Evolutionary conservation across 2,797 vertebrate species (phyloP).

Genomic region (Onychomys torridus): DNA sequence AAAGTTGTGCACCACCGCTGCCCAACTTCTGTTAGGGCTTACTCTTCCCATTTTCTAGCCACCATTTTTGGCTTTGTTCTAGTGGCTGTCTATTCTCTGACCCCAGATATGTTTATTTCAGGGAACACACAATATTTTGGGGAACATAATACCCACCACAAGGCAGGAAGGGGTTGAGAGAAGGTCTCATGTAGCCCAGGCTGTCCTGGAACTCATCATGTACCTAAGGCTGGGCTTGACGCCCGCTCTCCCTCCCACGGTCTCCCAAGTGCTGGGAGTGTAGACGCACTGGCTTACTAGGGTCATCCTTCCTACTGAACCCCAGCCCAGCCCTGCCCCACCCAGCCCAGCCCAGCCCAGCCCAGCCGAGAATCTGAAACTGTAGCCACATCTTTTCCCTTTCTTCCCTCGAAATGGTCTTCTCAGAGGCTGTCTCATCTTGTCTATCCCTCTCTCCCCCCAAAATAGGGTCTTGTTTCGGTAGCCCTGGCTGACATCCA

Average conservation of each 20-base stretch:
- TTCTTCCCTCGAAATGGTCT: background rate
- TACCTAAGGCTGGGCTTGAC: background rate
- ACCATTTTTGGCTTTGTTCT: too few relatives aligned
- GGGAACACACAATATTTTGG: too few relatives aligned
- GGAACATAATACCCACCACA: too few relatives aligned
- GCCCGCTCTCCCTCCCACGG: too few relatives aligned
- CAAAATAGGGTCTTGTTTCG: background rate
- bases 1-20: too few relatives aligned
- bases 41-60: too few relatives aligned
- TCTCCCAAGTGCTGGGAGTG: background rate
- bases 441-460: background rate
- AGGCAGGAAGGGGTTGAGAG: background rate
- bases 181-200: background rate
- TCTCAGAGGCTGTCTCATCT: background rate
- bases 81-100: too few relatives aligned
- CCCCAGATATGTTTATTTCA: too few relatives aligned
- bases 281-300: too few relatives aligned
- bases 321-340: too few relatives aligned
- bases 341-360: too few relatives aligned
- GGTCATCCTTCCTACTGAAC: background rate
- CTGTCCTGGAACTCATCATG: background rate
- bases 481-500: background rate
- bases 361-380: background rate
- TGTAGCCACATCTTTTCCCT: background rate
- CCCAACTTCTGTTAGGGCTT: too few relatives aligned